Conservation (phyloP, 2,888 invertebrate genomes). For the Drosophila phalerata region DNA sequence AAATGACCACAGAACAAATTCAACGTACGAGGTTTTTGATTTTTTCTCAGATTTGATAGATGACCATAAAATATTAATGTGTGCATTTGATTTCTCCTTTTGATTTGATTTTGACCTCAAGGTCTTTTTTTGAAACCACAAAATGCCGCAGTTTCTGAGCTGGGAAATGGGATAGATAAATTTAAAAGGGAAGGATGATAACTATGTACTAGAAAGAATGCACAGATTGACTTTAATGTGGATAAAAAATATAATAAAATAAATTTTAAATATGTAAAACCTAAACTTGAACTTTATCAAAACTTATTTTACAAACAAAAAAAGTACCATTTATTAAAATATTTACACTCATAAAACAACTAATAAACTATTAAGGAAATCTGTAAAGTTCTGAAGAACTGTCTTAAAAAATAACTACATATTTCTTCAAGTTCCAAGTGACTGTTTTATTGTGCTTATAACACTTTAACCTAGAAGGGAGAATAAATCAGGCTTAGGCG, state of each 20-base stretch:
- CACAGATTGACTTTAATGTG: no score
- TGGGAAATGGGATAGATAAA: conserved; percentile 4
- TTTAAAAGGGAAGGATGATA: no score
- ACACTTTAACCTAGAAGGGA: conserved; percentile 11
- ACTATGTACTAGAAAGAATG: no score
- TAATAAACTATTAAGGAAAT: no score
- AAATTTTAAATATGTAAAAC: no score
- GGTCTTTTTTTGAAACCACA: conserved; percentile 41
- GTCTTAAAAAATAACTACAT: neutral
- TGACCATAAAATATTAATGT: conserved; percentile 73
- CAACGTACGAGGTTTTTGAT: conserved; percentile 51
- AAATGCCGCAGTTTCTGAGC: conserved; percentile 24
- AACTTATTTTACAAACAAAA: no score
- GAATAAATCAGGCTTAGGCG: conserved; percentile 14
- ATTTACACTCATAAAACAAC: no score
- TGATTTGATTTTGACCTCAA: conserved; percentile 58
- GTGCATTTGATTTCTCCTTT: conserved; percentile 15
- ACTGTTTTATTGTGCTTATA: neutral
- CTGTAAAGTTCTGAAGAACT: no score
- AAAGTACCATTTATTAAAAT: no score
- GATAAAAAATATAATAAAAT: no score
- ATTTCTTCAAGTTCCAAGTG: neutral
- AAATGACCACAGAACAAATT: conserved; percentile 26
- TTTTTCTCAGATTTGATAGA: conserved; percentile 69
- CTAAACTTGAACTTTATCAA: no score